phyloP scores from a whole-genome alignment of 2,888 invertebrate species.

The Achlya flavicornis region DNA sequence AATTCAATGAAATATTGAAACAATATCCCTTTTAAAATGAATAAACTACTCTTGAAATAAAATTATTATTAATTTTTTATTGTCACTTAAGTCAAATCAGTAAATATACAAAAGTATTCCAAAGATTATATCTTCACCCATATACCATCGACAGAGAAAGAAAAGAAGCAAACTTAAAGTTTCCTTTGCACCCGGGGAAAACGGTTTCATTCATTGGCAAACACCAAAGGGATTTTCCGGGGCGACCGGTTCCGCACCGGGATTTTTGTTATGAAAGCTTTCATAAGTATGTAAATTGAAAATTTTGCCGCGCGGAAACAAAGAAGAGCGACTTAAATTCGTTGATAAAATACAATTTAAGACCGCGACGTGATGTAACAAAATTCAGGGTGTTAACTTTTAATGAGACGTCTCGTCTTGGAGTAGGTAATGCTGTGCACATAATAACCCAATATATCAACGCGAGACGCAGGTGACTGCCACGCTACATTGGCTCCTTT shows the following conservation, averaged over 20 bases:
- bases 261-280: conserved; percentile 61
- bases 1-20: no score
- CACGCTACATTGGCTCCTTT: conserved; percentile 52
- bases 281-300: conserved; percentile 70
- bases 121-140: no score
- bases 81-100: no score
- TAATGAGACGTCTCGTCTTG: conserved; percentile 51
- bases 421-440: conserved; percentile 46
- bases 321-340: conserved; percentile 50
- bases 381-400: conserved; percentile 50
- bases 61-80: no score
- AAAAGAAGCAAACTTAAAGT: conserved; percentile 26
- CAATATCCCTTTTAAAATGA: no score
- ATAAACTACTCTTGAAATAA: no score
- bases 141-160: no score
- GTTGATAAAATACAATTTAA: conserved; percentile 52
- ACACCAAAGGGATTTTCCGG: conserved; percentile 48
- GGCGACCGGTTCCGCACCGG: conserved; percentile 52
- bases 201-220: conserved; percentile 34
- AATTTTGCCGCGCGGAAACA: conserved; percentile 51
- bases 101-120: no score
- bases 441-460: conserved; percentile 56
- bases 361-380: conserved; percentile 39
- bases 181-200: conserved; percentile 38
- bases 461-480: conserved; percentile 53